Evolutionary conservation across 2,888 invertebrate genomes (phyloP).

Genomic region (Celastrina argiolus): DNA sequence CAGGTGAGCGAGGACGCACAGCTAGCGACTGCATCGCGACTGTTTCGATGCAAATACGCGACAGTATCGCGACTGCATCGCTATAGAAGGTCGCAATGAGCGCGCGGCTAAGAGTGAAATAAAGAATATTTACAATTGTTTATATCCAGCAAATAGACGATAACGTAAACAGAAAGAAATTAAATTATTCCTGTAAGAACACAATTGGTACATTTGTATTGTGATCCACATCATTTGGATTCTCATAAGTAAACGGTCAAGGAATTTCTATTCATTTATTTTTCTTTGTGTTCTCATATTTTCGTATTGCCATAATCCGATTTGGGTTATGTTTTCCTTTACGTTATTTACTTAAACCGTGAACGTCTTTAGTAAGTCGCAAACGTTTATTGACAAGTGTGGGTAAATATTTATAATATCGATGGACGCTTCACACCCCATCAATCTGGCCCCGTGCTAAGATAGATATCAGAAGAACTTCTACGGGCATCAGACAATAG

Average conservation of each 20-base stretch:
- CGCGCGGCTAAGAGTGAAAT: too few species aligned
- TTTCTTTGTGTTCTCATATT: conserved; percentile 4
- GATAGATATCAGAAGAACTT: too few species aligned
- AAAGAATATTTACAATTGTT: too few species aligned
- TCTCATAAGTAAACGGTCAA: conserved; percentile 9
- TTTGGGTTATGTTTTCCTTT: background rate
- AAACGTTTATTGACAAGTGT: background rate
- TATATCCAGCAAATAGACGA: background rate
- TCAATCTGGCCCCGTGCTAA: background rate
- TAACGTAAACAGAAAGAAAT: background rate
- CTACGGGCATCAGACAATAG: too few species aligned
- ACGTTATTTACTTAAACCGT: background rate
- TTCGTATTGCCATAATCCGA: background rate
- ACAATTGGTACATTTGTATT: background rate
- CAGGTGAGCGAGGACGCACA: too few species aligned
- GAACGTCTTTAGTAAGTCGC: background rate
- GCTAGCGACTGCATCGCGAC: too few species aligned
- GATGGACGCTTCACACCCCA: too few species aligned
- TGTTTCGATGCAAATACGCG: too few species aligned
- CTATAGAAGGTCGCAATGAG: too few species aligned
- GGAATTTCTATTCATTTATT: conserved; percentile 10
- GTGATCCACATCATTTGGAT: conserved; percentile 13
- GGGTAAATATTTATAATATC: background rate
- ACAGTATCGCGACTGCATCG: too few species aligned
- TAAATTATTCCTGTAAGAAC: background rate